These are phyloP conservation scores for Oryzias dopingdopingensis DNA, from an alignment of 2,797 vertebrate genomes.

Conservation along the genomic window DNA sequence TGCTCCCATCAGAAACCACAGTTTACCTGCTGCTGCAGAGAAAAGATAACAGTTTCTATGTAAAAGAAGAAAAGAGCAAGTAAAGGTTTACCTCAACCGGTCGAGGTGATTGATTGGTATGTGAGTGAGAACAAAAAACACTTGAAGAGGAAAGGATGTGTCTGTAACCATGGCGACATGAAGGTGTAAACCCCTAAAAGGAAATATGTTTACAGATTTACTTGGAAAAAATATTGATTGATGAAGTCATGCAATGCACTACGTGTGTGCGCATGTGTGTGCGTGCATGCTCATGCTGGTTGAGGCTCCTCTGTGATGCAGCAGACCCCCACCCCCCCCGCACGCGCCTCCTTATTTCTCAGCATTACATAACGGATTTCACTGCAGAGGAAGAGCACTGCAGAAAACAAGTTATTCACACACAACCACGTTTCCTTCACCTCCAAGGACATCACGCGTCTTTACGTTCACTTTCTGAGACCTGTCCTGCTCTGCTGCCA, in stretches of 20 bases:
- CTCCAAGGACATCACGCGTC: background rate
- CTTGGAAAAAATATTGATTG: background rate
- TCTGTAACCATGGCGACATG: background rate
- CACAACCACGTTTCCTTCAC: background rate
- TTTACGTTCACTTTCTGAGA: too few relatives aligned
- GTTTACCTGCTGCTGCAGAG: too few relatives aligned
- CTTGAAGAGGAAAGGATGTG: background rate
- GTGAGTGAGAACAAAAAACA: too few relatives aligned
- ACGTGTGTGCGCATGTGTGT: constrained; percentile 1
- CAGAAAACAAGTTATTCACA: constrained; percentile 29
- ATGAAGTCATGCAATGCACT: background rate
- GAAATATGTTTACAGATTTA: background rate
- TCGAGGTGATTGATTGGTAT: too few relatives aligned
- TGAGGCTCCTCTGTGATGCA: constrained; percentile 25
- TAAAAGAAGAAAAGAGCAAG: too few relatives aligned
- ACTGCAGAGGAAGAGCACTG: constrained; percentile 59
- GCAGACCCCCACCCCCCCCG: constrained; percentile 4
- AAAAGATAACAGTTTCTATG: too few relatives aligned
- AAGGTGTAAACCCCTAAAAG: background rate
- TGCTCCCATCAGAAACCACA: too few relatives aligned
- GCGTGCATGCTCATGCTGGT: background rate
- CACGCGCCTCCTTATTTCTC: background rate
- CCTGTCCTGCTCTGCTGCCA: too few relatives aligned
- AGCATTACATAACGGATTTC: constrained; percentile 53
- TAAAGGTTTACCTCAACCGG: too few relatives aligned